Conservation (phyloP, 2,797 vertebrate genomes). For the Peromyscus aztecus region DNA sequence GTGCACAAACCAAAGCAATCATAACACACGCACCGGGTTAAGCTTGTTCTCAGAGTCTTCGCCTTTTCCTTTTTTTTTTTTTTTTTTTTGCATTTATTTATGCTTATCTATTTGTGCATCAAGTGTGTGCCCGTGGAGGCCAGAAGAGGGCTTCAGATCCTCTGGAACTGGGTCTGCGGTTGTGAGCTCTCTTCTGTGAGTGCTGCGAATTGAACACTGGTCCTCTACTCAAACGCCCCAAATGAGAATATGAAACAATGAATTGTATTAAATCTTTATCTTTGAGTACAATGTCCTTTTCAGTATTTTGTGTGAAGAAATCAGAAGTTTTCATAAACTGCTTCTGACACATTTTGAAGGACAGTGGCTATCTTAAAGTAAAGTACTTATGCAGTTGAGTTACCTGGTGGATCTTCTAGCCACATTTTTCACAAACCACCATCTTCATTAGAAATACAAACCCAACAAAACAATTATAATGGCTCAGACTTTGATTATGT, state of each 20-base stretch:
- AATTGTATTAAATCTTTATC: slow-evolving; percentile 13
- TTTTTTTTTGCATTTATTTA: background rate
- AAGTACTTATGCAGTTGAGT: background rate
- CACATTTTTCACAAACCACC: background rate
- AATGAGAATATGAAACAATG: background rate
- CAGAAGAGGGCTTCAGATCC: background rate
- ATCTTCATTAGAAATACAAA: background rate
- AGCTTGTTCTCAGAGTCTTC: background rate
- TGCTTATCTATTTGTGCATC: background rate
- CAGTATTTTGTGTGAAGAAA: background rate
- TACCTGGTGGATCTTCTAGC: background rate
- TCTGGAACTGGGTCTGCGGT: background rate
- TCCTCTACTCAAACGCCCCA: background rate
- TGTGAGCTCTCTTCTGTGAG: too few species aligned
- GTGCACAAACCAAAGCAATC: background rate
- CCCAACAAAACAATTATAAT: background rate
- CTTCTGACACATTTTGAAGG: background rate
- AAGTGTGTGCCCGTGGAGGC: background rate
- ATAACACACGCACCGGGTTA: too few species aligned
- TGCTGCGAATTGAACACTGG: background rate
- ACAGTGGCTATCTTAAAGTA: background rate
- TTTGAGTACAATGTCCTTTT: background rate
- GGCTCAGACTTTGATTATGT: background rate
- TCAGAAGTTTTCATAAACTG: background rate
- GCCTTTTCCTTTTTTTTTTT: background rate